A percentile compares a stretch with the other conserved stretches of the same genome.
Evolutionary conservation across 2,113 vertebrate genomes (phyloP).

Genomic region (Aegithalos caudatus): DNA sequence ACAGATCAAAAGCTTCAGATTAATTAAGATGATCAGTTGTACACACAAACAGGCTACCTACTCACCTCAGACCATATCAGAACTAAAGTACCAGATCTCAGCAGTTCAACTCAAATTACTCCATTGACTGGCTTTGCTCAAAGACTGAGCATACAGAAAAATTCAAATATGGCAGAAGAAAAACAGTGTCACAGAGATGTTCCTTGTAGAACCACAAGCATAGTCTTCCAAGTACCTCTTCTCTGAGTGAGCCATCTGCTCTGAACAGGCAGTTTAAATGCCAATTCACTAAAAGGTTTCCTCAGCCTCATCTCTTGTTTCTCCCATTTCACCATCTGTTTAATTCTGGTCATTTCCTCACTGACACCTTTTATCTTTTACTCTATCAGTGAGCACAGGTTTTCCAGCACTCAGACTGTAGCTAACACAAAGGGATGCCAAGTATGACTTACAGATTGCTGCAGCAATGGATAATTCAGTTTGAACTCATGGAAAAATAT

Average conservation of each 20-base stretch:
- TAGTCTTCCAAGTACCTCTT: background rate
- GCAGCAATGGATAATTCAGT: background rate
- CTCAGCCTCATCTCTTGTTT: background rate
- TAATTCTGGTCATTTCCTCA: background rate
- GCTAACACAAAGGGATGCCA: background rate
- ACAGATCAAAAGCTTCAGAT: background rate
- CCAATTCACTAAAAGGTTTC: background rate
- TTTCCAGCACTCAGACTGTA: background rate
- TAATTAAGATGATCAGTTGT: background rate
- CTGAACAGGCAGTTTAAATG: background rate
- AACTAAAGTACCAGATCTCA: background rate
- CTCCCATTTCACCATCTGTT: background rate
- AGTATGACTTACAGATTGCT: rapidly evolving
- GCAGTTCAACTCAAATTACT: background rate
- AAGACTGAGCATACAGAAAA: background rate
- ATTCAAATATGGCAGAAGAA: background rate
- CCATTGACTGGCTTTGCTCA: background rate
- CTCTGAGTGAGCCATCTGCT: background rate
- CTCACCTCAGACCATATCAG: background rate
- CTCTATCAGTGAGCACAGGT: background rate
- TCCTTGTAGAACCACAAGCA: background rate
- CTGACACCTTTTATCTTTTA: background rate
- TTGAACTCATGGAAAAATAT: background rate
- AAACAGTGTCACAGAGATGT: background rate
- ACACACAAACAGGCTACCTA: background rate